These are phyloP conservation scores for Halcyon senegalensis DNA, from an alignment of 2,113 vertebrate species.

Conservation along the genomic window DNA sequence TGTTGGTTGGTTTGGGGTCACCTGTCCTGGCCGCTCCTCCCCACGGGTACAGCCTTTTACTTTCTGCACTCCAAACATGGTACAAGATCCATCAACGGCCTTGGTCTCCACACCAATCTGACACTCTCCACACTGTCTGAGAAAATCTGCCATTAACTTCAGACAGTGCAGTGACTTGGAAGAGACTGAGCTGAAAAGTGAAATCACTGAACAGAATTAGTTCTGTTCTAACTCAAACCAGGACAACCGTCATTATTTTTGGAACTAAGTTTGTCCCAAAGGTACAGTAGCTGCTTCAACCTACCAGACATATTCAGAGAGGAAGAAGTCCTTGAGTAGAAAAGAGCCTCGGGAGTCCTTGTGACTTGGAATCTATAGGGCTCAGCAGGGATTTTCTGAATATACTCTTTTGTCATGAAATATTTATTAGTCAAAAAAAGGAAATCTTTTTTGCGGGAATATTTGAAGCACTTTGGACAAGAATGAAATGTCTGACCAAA, in stretches of 20 bases:
- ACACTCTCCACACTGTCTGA: too few species aligned
- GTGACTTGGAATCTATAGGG: neutral
- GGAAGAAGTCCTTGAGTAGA: neutral
- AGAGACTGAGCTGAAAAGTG: too few species aligned
- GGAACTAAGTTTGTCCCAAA: neutral
- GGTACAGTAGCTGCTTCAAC: neutral
- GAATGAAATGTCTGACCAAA: neutral
- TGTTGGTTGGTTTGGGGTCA: too few species aligned
- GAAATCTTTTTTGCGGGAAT: neutral
- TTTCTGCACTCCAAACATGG: too few species aligned
- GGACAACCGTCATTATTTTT: neutral
- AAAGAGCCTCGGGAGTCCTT: neutral
- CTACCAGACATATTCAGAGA: neutral
- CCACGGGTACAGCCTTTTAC: too few species aligned
- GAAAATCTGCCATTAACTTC: too few species aligned
- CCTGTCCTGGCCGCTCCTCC: too few species aligned
- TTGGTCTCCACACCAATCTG: too few species aligned
- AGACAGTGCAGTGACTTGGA: too few species aligned
- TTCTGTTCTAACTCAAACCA: too few species aligned
- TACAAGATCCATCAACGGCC: too few species aligned
- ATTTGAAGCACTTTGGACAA: neutral
- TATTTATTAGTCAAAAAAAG: neutral
- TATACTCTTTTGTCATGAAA: neutral
- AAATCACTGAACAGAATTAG: too few species aligned
- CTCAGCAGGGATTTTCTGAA: neutral